Evolutionary conservation across 2,797 vertebrate genomes (phyloP).

Genomic region (Myiotriccus ornatus): DNA sequence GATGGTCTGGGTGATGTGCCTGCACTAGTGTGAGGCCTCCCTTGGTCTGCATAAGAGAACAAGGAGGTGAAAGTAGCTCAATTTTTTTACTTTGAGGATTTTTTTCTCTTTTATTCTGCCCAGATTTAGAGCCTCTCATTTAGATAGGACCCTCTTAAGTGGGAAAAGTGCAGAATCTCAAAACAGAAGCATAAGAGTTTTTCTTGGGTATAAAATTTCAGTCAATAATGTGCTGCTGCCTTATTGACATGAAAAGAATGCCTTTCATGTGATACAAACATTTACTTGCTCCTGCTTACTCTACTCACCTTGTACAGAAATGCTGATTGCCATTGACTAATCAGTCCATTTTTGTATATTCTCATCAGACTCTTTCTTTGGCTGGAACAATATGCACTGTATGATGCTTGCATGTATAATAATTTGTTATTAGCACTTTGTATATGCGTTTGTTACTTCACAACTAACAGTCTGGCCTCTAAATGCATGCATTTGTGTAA

Average conservation of each 20-base stretch:
- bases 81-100: background rate
- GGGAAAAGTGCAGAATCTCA: slow-evolving; percentile 37
- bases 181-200: slow-evolving; percentile 34
- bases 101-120: background rate
- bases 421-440: slow-evolving; percentile 69
- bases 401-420: slow-evolving; percentile 80
- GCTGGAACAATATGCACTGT: slow-evolving; percentile 79
- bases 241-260: slow-evolving; percentile 55
- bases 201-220: slow-evolving; percentile 63
- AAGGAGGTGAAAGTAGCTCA: background rate
- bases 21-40: background rate
- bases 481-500: slow-evolving; percentile 76
- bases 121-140: background rate
- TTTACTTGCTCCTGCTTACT: slow-evolving; percentile 64
- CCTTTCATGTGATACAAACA: slow-evolving; percentile 57
- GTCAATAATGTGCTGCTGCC: slow-evolving; percentile 60
- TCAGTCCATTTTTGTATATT: slow-evolving; percentile 78
- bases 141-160: slow-evolving; percentile 15
- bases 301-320: slow-evolving; percentile 66
- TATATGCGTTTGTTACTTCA: slow-evolving; percentile 76
- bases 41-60: background rate
- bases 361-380: slow-evolving; percentile 78
- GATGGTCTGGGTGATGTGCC: background rate
- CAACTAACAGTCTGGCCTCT: slow-evolving; percentile 76
- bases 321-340: slow-evolving; percentile 68